Evolutionary conservation across 1,140 invertebrate genomes (phyloP), one percentile per base, ranked within the genome.

Genomic region (Trissolcus basalis): DNA sequence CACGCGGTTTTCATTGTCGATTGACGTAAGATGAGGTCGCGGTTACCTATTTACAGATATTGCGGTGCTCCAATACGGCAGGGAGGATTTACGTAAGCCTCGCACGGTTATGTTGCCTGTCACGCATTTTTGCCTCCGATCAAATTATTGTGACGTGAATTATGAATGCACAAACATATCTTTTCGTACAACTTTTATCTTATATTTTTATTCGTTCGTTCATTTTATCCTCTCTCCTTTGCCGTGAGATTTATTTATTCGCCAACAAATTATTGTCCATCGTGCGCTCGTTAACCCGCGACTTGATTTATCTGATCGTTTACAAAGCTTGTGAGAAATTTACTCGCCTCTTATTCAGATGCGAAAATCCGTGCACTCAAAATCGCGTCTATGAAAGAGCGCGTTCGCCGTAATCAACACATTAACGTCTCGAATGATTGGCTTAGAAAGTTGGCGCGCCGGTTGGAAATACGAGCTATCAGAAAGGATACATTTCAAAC

Each of bases 11-110:
- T 77, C 50, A 77, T 71, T 70, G 73, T 70, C 67, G 60, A 76
- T 70, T 65, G 19, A 27, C 19, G 19, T 15, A 9, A 39, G 73
- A 77, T 71, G 67, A 69, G 74, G 74, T 77, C 74, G 74, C 68
- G 74, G 77, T 72, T 76, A 77, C 78, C 79, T 78, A 82, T 82
- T 83, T 82, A 80, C 80, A 64, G 71, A 49, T 75, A 81, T 82
- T 80, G 76, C 80, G 73, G 76, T 76, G 55, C 76, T 80, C 68
- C 77, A 69, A 77, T 60, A 61, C 71, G 80, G 63, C 69, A 78
- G 63, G 72, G 43, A 32, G 35, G 36, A 69, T 60, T 81, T 81
- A 74, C 76, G 77, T 80, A 81, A 81, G 78, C 63, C 67, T 50
- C 19, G 49, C 58, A 70, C 54, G 19, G 2, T 27, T 27, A 27